These are phyloP conservation scores for Callorhinus ursinus DNA, from an alignment of 2,113 vertebrate genomes.

Conservation along the genomic window DNA sequence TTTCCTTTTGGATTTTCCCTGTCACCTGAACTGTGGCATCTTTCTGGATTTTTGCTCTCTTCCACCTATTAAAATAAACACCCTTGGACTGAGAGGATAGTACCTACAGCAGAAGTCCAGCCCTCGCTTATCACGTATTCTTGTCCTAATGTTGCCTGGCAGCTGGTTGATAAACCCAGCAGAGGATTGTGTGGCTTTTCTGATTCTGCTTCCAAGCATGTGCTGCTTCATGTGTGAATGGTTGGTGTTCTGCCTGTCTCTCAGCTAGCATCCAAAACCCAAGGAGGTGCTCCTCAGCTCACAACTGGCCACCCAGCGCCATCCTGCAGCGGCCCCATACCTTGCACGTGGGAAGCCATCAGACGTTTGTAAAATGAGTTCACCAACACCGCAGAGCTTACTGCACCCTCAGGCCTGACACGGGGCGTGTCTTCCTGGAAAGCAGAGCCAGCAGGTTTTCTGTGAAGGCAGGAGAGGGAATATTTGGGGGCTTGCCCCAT, in stretches of 20 bases:
- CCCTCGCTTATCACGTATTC: rapidly evolving
- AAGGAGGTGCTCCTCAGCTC: rapidly evolving
- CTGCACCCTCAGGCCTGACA: background rate
- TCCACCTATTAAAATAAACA: rapidly evolving
- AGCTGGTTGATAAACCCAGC: background rate
- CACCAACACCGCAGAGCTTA: rapidly evolving
- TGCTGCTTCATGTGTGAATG: background rate
- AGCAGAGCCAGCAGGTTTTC: background rate
- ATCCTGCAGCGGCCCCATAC: rapidly evolving
- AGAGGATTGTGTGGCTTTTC: rapidly evolving
- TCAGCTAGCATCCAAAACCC: background rate
- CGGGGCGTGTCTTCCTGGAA: rapidly evolving
- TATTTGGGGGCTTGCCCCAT: background rate
- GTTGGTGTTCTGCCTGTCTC: background rate
- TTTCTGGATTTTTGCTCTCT: background rate
- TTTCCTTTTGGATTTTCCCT: background rate
- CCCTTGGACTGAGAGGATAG: rapidly evolving
- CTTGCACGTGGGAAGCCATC: background rate
- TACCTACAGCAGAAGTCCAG: background rate
- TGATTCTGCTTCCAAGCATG: background rate
- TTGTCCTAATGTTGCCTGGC: background rate
- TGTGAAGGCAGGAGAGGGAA: background rate
- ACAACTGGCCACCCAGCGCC: rapidly evolving
- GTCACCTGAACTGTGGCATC: background rate
- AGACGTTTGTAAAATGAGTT: background rate